These are phyloP conservation scores for Cryptoprocta ferox DNA, from an alignment of 2,797 vertebrate genomes.

Conservation along the genomic window DNA sequence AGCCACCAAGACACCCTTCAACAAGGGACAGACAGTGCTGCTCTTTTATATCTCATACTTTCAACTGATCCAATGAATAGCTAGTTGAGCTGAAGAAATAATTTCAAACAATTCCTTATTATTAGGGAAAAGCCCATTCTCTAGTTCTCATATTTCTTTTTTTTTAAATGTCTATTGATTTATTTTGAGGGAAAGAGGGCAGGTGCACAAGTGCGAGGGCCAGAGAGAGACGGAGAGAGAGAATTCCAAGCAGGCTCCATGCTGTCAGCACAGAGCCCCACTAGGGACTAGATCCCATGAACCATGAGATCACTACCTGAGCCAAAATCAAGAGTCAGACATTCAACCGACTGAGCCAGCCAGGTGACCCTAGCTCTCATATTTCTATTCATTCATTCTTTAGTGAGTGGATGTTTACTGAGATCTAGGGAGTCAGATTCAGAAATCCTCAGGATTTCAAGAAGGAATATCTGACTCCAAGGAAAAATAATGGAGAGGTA, in stretches of 20 bases:
- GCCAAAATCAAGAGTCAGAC: no score
- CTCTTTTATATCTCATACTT: background rate
- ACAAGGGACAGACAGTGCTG: background rate
- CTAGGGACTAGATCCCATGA: no score
- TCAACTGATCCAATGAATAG: background rate
- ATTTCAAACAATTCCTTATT: background rate
- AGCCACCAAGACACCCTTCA: background rate
- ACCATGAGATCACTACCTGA: no score
- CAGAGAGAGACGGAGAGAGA: no score
- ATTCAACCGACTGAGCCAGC: no score
- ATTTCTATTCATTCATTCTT: background rate
- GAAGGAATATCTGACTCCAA: background rate
- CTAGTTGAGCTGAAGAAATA: background rate
- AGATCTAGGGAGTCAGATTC: background rate
- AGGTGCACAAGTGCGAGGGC: no score
- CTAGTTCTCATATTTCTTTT: background rate
- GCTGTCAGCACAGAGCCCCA: no score
- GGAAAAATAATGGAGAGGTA: background rate
- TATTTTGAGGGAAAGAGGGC: no score
- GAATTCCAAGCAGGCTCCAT: no score
- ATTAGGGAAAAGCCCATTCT: background rate
- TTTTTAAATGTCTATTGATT: no score
- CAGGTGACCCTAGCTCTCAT: background rate
- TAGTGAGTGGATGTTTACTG: background rate
- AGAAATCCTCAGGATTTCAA: background rate